Base-by-base conservation (phyloP, 92 coral and sea anemone genomes). In the Paragorgia papillata region DNA sequence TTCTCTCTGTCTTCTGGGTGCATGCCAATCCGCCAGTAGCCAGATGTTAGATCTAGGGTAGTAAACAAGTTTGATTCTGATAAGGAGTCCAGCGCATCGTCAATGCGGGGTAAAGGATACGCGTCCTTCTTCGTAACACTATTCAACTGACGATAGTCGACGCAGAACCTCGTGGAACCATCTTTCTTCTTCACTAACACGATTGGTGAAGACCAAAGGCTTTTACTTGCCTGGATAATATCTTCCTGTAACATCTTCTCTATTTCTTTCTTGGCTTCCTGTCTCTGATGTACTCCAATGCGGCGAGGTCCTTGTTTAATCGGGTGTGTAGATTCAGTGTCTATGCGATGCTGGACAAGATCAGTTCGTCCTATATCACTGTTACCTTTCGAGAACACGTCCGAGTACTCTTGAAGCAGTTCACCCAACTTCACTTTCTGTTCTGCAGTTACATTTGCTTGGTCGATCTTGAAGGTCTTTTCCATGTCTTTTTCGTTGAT, bases 221-320 rank as follows among this genome's bases (percentile, higher is more conserved):
- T 37, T 37, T 37, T 37, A 37, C 43, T 37, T 37, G 43, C 6
- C 12, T 37, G 43, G 43, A 37, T 37, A n/a, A n/a, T n/a, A n/a
- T n/a, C n/a, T n/a, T n/a, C n/a, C n/a, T n/a, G n/a, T n/a, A n/a
- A n/a, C n/a, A 12, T 12, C 12, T 12, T 37, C 43, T 37, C 5
- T 37, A 37, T 37, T 37, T 37, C 6, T 5, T 4, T 37, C 43
- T 4, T 37, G 43, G 43, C 43, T 37, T 37, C 43, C 43, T 37
- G 43, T 12, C 43, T 37, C 43, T 37, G 43, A 37, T 37, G 43
- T 37, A 37, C 12, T 37, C 43, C 43, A 37, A 37, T 37, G 40
- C 82, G 73, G 41, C 82, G 44, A 40, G 75, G 82, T 22, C 67
- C 84, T 69, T 80, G 49, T 55, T 83, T 75, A 21, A 83, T 57